A percentile compares a stretch with the other conserved stretches of the same genome.
Conservation (phyloP, 2,797 vertebrate genomes). For the Chaunax sp. region DNA sequence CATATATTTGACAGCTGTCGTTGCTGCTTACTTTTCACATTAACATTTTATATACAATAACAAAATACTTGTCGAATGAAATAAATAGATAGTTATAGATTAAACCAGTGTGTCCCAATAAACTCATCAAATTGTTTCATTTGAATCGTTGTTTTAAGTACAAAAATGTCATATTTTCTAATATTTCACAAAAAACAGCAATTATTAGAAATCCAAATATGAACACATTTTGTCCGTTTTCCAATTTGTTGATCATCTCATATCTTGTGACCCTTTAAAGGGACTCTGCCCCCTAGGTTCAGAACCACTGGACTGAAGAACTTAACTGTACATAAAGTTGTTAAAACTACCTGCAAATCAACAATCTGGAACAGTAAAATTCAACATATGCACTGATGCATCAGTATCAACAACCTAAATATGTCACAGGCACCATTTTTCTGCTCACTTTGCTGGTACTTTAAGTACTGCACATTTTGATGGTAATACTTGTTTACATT, state of each 20-base stretch:
- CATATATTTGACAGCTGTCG: too few relatives aligned
- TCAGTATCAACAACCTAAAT: background rate
- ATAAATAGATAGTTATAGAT: too few relatives aligned
- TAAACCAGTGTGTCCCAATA: too few relatives aligned
- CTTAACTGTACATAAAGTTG: too few relatives aligned
- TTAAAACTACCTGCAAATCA: background rate
- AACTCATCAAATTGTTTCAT: background rate
- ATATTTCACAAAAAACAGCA: background rate
- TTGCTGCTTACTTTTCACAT: too few relatives aligned
- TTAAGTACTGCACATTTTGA: too few relatives aligned
- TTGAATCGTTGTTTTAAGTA: background rate
- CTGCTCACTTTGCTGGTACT: background rate
- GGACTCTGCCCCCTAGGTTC: rapidly evolving
- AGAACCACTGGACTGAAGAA: background rate
- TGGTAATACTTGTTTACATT: background rate
- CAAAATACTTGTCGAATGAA: too few relatives aligned
- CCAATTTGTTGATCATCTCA: too few relatives aligned
- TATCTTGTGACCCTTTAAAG: too few relatives aligned
- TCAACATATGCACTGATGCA: background rate
- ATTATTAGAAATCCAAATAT: too few relatives aligned
- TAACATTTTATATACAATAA: too few relatives aligned
- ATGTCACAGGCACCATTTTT: background rate
- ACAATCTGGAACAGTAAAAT: background rate
- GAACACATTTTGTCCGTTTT: too few relatives aligned
- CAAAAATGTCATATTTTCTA: background rate